These are phyloP conservation scores for Setipinna tenuifilis DNA, from an alignment of 2,797 vertebrate species.

Conservation along the genomic window DNA sequence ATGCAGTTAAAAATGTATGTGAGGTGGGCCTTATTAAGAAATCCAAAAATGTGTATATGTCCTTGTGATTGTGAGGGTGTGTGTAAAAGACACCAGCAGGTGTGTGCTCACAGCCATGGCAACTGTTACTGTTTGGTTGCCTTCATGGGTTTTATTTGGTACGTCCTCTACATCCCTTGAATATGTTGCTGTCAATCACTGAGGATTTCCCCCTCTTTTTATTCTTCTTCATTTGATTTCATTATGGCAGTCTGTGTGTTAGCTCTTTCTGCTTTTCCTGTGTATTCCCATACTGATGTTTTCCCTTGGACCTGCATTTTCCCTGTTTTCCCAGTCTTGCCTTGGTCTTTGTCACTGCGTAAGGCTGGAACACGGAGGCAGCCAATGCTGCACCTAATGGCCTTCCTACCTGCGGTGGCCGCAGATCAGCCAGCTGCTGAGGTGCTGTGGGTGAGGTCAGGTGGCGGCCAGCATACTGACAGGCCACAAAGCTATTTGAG, in stretches of 20 bases:
- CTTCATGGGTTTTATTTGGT: constrained; percentile 38
- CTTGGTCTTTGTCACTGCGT: neutral
- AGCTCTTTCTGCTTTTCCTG: neutral
- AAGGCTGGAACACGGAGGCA: neutral
- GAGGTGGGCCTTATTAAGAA: neutral
- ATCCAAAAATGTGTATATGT: neutral
- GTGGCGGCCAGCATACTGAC: constrained; percentile 16
- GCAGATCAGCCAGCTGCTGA: neutral
- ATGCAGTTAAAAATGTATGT: neutral
- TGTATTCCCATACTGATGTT: neutral
- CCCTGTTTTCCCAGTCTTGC: neutral
- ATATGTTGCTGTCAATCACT: constrained; percentile 33
- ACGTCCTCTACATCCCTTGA: constrained; percentile 31
- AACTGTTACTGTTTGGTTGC: constrained; percentile 24
- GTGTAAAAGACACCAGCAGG: constrained; percentile 16
- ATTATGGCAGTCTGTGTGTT: neutral
- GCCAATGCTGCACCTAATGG: too few species aligned
- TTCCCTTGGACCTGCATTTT: neutral
- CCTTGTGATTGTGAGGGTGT: constrained; percentile 28
- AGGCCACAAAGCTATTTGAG: constrained; percentile 24
- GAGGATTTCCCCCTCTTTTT: neutral
- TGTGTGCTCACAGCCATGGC: constrained; percentile 31
- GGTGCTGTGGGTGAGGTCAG: constrained; percentile 1
- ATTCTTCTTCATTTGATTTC: neutral
- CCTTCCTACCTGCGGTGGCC: neutral